A percentile compares a stretch with the other conserved stretches of the same genome.
Evolutionary conservation across 2,888 invertebrate genomes (phyloP).

Genomic region (Augochlorella aurata): DNA sequence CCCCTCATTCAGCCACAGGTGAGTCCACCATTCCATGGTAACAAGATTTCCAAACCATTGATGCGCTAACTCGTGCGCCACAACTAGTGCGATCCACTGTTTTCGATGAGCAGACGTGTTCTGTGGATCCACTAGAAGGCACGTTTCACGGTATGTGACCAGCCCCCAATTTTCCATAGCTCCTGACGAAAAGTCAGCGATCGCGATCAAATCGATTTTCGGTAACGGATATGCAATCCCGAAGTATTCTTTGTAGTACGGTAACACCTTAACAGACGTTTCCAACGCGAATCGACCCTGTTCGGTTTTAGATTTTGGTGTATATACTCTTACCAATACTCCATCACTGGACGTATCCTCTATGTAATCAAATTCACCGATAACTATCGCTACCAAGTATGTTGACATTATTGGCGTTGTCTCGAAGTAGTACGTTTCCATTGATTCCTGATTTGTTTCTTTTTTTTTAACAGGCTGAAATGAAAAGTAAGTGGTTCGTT

Average conservation of each 20-base stretch:
- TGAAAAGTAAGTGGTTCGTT: conserved; percentile 26
- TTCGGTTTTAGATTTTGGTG: conserved; percentile 94
- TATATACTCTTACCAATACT: conserved; percentile 91
- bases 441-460: conserved; percentile 46
- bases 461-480: conserved; percentile 80
- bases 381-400: conserved; percentile 95
- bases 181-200: conserved; percentile 96
- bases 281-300: conserved; percentile 96
- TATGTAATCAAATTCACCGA: conserved; percentile 97
- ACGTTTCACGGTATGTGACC: conserved; percentile 89
- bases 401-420: conserved; percentile 96
- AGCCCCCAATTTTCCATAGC: conserved; percentile 99
- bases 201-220: conserved; percentile 97
- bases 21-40: conserved; percentile 99
- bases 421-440: conserved; percentile 62
- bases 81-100: conserved; percentile 94
- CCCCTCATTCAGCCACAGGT: conserved; percentile 97
- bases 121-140: conserved; percentile 93
- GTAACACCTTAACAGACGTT: conserved; percentile 94
- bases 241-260: conserved; percentile 97
- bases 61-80: conserved; percentile 96
- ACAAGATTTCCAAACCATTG: conserved; percentile 99
- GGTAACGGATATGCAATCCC: conserved; percentile 96
- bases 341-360: conserved; percentile 93
- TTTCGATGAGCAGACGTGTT: conserved; percentile 93